Base-by-base conservation (phyloP, 2,888 invertebrate species). In the Thymelicus sylvestris region DNA sequence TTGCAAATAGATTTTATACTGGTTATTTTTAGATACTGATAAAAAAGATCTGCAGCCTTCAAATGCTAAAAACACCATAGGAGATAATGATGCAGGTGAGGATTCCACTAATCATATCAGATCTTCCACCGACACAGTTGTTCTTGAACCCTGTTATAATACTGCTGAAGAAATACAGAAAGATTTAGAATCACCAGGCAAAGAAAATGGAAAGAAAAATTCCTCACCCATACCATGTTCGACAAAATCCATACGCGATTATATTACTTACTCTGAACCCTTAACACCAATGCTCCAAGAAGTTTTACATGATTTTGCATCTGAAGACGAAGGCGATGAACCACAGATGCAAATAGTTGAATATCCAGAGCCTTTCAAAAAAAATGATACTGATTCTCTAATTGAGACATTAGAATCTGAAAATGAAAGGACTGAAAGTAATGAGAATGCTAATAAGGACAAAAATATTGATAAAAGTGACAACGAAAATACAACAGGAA, bases 91-190 rank as follows among this genome's bases (percentile, higher is more conserved):
- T 68, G 72, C 89, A 91, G 91, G 89, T 92, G 91, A 92, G 90
- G 82, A 81, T 84, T 84, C 86, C 82, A 79, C 85, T 73, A 79
- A 77, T 67, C 77, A 75, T 82, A 80, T 77, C 80, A 89, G 91
- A 86, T 87, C 87, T 73, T 92, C 93, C 67, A 86, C 86, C 73
- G 93, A 93, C 50, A 92, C 91, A 60, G 78, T 90, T 44, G 83
- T 92, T 70, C 76, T 90, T 72, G 89, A 88, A 39, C 81, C 80
- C 44, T 88, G 83, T 75, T 87, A 87, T 77, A 83, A 88, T 74
- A 86, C 81, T 69, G 85, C 85, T 70, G 87, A 90, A 73, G 89
- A 90, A 19, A 80, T 88, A 69, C 81, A 79, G 74, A 69, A 66
- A 41, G 73, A 78, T 10, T 69, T 73, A 19, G 73, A 75, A 71